Conservation (phyloP, 2,888 invertebrate species). For the Trachelus troglodyta region DNA sequence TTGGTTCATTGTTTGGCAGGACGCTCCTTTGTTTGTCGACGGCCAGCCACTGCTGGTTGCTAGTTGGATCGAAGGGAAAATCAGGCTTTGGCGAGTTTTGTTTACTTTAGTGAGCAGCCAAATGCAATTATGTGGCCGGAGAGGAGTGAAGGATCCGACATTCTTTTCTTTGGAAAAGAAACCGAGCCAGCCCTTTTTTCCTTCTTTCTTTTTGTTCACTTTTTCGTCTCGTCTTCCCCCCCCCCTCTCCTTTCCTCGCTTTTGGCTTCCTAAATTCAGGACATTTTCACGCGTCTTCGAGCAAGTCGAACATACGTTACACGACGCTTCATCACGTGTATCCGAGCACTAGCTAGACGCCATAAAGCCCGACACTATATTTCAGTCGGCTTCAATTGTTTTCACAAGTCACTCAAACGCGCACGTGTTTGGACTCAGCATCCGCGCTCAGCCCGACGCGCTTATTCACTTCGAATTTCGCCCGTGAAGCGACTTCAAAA, state of each 20-base stretch:
- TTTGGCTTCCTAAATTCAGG: not conserved
- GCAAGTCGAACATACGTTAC: not conserved
- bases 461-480: not conserved
- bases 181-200: not conserved
- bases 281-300: not conserved
- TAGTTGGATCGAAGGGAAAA: not conserved
- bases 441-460: not conserved
- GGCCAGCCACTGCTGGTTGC: not conserved
- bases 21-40: not conserved
- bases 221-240: constrained; percentile 9
- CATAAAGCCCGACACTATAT: constrained; percentile 21
- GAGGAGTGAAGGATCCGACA: not conserved
- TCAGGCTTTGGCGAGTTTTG: not conserved
- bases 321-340: not conserved
- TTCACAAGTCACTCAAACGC: constrained; percentile 33
- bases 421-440: not conserved
- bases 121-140: not conserved
- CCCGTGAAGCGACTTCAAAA: not conserved
- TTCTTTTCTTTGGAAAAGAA: not conserved
- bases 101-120: not conserved
- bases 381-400: constrained; percentile 31
- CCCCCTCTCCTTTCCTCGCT: constrained; percentile 15
- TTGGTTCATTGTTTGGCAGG: not conserved
- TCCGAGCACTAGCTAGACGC: constrained; percentile 12
- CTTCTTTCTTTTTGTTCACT: constrained; percentile 19